These are phyloP conservation scores for Machimus rusticus DNA, from an alignment of 2,888 invertebrate species.

Conservation along the genomic window DNA sequence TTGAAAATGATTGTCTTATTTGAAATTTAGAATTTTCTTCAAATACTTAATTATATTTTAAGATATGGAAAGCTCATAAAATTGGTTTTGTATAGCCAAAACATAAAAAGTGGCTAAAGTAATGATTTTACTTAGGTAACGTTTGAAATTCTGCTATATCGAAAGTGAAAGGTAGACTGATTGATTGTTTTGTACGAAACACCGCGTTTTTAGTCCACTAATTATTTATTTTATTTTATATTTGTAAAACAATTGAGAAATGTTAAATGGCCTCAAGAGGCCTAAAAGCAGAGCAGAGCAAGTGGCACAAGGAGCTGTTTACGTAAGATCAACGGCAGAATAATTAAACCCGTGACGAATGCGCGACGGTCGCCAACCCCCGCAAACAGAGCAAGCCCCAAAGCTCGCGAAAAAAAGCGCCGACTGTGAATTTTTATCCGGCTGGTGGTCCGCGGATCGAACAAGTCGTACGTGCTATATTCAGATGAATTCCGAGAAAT, in stretches of 20 bases:
- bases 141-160: too few relatives aligned
- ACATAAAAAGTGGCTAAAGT: too few relatives aligned
- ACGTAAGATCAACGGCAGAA: conserved; percentile 18
- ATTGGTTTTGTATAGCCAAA: too few relatives aligned
- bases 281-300: not conserved
- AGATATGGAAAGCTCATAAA: too few relatives aligned
- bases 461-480: conserved; percentile 25
- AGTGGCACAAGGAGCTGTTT: not conserved
- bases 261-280: not conserved
- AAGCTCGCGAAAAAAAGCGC: not conserved
- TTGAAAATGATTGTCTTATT: too few relatives aligned
- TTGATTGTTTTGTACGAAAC: too few relatives aligned
- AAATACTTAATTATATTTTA: too few relatives aligned
- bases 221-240: not conserved
- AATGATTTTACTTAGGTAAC: too few relatives aligned
- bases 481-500: conserved; percentile 32
- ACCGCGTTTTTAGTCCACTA: too few relatives aligned
- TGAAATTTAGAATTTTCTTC: too few relatives aligned
- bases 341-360: not conserved
- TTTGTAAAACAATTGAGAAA: not conserved
- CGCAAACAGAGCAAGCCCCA: not conserved
- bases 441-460: not conserved
- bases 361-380: not conserved
- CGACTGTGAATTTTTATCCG: not conserved
- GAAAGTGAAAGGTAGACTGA: too few relatives aligned